Evolutionary conservation across 1,140 invertebrate species (phyloP).

Genomic region (Drosophila yakuba): DNA sequence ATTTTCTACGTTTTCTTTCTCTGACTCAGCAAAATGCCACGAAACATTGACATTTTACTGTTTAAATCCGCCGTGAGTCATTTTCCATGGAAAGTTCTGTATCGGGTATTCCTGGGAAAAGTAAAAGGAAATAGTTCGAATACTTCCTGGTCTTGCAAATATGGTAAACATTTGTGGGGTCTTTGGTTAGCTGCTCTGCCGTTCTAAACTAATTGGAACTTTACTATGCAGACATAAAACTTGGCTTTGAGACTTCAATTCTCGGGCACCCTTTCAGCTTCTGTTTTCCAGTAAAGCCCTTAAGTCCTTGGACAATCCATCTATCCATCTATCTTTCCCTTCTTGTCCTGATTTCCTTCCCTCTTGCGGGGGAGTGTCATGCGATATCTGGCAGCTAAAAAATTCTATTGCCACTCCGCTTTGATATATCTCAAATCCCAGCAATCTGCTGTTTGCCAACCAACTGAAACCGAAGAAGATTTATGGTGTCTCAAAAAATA

Average conservation of each 20-base stretch:
- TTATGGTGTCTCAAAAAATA: slow-evolving; percentile 57
- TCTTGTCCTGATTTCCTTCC: slow-evolving; percentile 19
- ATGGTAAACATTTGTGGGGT: slow-evolving; percentile 28
- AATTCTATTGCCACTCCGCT: slow-evolving; percentile 35
- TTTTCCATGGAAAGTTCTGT: slow-evolving; percentile 19
- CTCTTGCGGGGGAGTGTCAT: not conserved
- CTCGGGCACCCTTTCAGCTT: slow-evolving; percentile 15
- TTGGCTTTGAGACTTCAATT: slow-evolving; percentile 23
- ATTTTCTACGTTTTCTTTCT: slow-evolving; percentile 25
- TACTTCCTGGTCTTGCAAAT: slow-evolving; percentile 20
- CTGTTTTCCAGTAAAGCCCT: slow-evolving; percentile 17
- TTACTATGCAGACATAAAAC: slow-evolving; percentile 17
- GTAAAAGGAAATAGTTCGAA: slow-evolving; percentile 36
- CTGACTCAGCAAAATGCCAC: slow-evolving; percentile 36
- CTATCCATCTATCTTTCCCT: slow-evolving; percentile 39
- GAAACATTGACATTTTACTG: slow-evolving; percentile 57
- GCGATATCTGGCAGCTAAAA: slow-evolving; percentile 34
- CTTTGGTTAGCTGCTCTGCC: slow-evolving; percentile 11
- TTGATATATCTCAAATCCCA: slow-evolving; percentile 66
- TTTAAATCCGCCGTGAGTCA: slow-evolving; percentile 35
- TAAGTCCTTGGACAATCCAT: slow-evolving; percentile 40
- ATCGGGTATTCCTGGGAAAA: slow-evolving; percentile 29
- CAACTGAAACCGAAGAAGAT: slow-evolving; percentile 79
- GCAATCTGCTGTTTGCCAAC: slow-evolving; percentile 76
- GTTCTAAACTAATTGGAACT: slow-evolving; percentile 32